These are phyloP conservation scores for Linurgus olivaceus DNA, from an alignment of 2,797 vertebrate species.

Conservation along the genomic window DNA sequence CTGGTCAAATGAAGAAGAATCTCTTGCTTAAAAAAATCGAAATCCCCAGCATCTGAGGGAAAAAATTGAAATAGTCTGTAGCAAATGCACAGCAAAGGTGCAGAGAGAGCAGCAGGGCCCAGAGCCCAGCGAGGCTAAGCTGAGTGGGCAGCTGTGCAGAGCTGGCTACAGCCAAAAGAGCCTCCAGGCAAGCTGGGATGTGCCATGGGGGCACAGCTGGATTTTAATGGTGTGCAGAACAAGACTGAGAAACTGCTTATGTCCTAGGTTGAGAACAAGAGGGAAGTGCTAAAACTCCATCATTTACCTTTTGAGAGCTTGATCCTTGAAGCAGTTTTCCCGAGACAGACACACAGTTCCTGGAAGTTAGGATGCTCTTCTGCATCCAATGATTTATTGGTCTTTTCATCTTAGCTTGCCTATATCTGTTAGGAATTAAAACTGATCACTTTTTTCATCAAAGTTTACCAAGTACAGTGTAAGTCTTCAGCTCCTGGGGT, in stretches of 20 bases:
- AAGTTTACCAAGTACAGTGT: neutral
- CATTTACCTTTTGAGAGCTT: neutral
- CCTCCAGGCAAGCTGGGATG: neutral
- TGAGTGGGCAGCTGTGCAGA: neutral
- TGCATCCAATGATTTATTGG: fast-evolving
- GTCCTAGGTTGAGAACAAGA: neutral
- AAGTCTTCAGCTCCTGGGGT: neutral
- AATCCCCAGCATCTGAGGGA: neutral
- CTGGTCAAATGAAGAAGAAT: neutral
- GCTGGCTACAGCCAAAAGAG: fast-evolving
- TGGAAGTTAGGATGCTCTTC: neutral
- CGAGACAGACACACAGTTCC: neutral
- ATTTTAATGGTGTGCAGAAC: neutral
- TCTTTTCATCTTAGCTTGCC: neutral
- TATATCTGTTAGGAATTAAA: neutral
- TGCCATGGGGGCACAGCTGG: neutral
- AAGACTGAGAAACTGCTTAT: neutral
- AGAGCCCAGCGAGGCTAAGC: neutral
- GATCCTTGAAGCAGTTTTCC: neutral
- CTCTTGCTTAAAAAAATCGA: neutral
- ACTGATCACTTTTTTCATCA: neutral
- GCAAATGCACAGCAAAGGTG: neutral
- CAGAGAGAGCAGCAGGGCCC: neutral
- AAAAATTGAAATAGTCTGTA: neutral
- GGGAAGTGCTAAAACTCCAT: neutral